Percentiles rank a stretch among this genome's conserved stretches.
Conservation (phyloP, 2,888 invertebrate genomes). For the Cryptocephalus moraei region DNA sequence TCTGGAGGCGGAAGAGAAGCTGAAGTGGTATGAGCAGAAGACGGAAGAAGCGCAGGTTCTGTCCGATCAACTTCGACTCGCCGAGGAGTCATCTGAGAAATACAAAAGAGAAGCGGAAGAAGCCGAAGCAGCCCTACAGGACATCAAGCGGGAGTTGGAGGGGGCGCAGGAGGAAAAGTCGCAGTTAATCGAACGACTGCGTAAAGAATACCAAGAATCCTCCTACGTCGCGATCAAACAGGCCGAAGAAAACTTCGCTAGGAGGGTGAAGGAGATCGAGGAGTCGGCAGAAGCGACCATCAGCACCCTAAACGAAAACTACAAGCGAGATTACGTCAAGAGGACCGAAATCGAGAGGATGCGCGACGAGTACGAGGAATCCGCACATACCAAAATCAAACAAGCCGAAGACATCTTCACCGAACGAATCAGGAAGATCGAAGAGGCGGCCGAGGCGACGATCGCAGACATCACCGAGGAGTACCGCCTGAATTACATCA, state of each 20-base stretch:
- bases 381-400: slow-evolving; percentile 18
- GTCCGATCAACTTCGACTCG: slow-evolving; percentile 22
- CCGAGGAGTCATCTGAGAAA: slow-evolving; percentile 6
- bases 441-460: slow-evolving; percentile 18
- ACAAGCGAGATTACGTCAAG: slow-evolving; percentile 46
- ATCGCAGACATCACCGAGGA: slow-evolving; percentile 37
- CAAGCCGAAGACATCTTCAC: slow-evolving; percentile 6
- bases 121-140: slow-evolving; percentile 11
- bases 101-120: slow-evolving; percentile 12
- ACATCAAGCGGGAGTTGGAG: slow-evolving; percentile 20
- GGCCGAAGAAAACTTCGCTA: slow-evolving; percentile 2
- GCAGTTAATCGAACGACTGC: slow-evolving; percentile 13
- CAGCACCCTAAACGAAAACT: slow-evolving; percentile 37
- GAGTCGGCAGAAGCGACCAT: slow-evolving; percentile 24
- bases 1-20: slow-evolving; percentile 4
- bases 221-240: slow-evolving; percentile 17
- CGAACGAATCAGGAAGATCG: slow-evolving; percentile 13
- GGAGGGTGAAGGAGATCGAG: slow-evolving; percentile 14
- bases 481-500: slow-evolving; percentile 45
- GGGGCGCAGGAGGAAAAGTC: slow-evolving; percentile 15
- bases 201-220: slow-evolving; percentile 17
- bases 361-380: slow-evolving; percentile 16
- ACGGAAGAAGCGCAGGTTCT: slow-evolving; percentile 35
- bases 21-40: slow-evolving; percentile 2
- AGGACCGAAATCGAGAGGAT: slow-evolving; percentile 40